A percentile compares a stretch with the other conserved stretches of the same genome.
Conservation (phyloP, 2,888 invertebrate species). For the Euplexia lucipara region DNA sequence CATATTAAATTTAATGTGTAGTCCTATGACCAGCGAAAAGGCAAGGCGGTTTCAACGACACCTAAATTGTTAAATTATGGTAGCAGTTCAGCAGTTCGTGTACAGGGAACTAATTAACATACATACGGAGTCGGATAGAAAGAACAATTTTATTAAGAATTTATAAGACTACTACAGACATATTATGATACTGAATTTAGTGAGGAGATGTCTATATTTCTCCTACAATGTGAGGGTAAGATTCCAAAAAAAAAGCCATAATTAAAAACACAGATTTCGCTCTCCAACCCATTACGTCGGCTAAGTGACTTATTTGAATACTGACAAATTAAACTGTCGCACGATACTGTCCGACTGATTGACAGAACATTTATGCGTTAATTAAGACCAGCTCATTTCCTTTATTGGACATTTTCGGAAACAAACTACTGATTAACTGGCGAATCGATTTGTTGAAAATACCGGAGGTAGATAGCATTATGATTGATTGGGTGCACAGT, state of each 20-base stretch:
- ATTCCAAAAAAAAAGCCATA: not conserved
- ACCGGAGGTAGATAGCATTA: not conserved
- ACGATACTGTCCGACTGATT: slow-evolving; percentile 42
- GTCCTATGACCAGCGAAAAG: too few species aligned
- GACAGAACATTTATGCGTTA: slow-evolving; percentile 59
- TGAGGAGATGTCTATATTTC: too few species aligned
- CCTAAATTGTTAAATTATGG: too few species aligned
- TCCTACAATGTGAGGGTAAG: not conserved
- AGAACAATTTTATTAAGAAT: too few species aligned
- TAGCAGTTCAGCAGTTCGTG: too few species aligned
- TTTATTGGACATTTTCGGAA: slow-evolving; percentile 40
- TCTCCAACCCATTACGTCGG: slow-evolving; percentile 21
- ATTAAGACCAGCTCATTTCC: slow-evolving; percentile 54
- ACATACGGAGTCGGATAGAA: too few species aligned
- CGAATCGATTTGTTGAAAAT: slow-evolving; percentile 6
- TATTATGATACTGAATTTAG: too few species aligned
- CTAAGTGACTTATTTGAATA: slow-evolving; percentile 46
- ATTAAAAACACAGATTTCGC: slow-evolving; percentile 23
- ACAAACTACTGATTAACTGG: slow-evolving; percentile 28
- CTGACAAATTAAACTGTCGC: slow-evolving; percentile 59
- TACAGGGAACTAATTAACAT: too few species aligned
- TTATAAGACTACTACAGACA: too few species aligned
- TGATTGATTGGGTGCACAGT: not conserved
- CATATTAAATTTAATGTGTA: too few species aligned
- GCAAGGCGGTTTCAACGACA: too few species aligned